These are phyloP conservation scores for Brienomyrus longianalis DNA, from an alignment of 2,113 vertebrate genomes.

Conservation along the genomic window DNA sequence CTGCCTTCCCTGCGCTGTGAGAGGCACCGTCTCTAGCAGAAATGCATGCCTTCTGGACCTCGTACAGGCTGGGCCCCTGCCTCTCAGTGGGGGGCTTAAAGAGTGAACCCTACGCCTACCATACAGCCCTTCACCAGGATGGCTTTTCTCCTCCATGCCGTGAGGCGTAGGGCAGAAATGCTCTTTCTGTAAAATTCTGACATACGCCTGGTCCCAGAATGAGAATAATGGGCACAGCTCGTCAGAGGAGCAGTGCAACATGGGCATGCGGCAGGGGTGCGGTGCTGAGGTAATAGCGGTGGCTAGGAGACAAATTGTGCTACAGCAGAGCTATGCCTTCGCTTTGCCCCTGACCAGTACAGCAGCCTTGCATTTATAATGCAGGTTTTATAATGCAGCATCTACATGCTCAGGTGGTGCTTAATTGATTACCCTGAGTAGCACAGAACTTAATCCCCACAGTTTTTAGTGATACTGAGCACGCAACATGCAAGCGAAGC, in stretches of 20 bases:
- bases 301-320: background rate
- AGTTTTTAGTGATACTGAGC: background rate
- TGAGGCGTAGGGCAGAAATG: background rate
- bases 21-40: background rate
- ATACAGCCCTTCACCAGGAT: background rate
- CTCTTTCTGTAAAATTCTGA: background rate
- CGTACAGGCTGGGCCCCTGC: background rate
- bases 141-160: background rate
- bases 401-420: background rate
- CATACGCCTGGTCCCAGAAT: background rate
- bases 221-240: background rate
- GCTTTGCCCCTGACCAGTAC: background rate
- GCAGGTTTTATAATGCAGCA: background rate
- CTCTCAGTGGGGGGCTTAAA: conserved; percentile 20
- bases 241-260: background rate
- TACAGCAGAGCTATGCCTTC: background rate
- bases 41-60: background rate
- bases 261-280: background rate
- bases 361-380: background rate
- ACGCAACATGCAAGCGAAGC: background rate
- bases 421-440: background rate
- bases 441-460: background rate
- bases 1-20: background rate
- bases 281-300: background rate
- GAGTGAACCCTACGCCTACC: conserved; percentile 7